Base-by-base conservation (phyloP, 2,888 invertebrate genomes). In the Bombyx huttoni region DNA sequence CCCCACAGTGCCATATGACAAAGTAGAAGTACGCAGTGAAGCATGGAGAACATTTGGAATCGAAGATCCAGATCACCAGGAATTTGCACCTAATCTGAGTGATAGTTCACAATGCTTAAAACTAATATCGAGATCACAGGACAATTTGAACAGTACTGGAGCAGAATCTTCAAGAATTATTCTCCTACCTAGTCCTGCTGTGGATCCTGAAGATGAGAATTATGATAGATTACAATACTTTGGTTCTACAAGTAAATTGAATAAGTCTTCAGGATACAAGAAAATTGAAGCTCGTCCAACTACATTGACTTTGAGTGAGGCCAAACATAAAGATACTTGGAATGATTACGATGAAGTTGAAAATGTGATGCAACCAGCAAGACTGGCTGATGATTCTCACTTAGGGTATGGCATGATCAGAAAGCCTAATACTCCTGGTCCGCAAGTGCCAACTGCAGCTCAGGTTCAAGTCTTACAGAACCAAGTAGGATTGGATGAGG, bases 141-240 rank as follows among this genome's bases (percentile, higher is more conserved):
- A 87, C 55, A 88, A 89, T 60, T 70, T 89, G 47, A 84, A 88
- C 56, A 75, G 75, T 46, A 71, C 75, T 52, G 87, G 85, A 10
- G 87, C 89, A 46, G 89, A 89, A 59, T 78, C 87, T 33, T 89
- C 91, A 8, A 83, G 90, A 69, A 89, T 91, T 46, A 90, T 91
- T 52, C 81, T 89, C n/a, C 70, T 89, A 54, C 89, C 88, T 9
- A 87, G 82, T 58, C 84, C 86, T 52, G 75, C 78, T 47, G 78
- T 88, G 14, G 88, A 85, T 53, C 87, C 89, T 24, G 89, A 88
- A 56, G 89, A 91, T 67, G 89, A 91, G 55, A 92, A 92, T 67
- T 96, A 96, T 77, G 95, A 96, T 74, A 93, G 93, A 56, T 78
- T 96, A 54, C 94, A 95, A 68, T 94, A 94, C 70, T 93, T 96